Evolutionary conservation across 2,888 invertebrate genomes (phyloP).

Genomic region (Antheraea assamensis): DNA sequence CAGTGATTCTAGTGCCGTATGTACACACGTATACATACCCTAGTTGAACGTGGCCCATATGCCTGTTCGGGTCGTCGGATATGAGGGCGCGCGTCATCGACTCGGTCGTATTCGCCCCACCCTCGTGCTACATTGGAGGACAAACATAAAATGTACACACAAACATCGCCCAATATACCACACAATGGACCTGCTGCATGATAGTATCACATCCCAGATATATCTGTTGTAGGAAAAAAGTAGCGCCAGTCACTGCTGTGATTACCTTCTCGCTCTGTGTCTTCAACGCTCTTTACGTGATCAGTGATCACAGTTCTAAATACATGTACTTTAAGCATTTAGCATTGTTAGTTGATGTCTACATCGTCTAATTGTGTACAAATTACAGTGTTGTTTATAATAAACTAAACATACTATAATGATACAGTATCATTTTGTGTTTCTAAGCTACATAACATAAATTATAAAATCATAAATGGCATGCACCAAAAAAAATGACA

Average conservation of each 20-base stretch:
- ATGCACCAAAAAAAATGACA: constrained; percentile 66
- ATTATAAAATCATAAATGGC: constrained; percentile 69
- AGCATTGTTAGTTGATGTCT: constrained; percentile 70
- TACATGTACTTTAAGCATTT: constrained; percentile 53
- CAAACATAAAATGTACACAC: constrained; percentile 82
- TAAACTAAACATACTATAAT: constrained; percentile 47
- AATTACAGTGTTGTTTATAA: constrained; percentile 61
- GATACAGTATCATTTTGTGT: constrained; percentile 25
- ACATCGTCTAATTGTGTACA: constrained; percentile 59
- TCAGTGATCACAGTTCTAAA: neutral
- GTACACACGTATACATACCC: constrained; percentile 90
- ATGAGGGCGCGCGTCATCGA: constrained; percentile 98
- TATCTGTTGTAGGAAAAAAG: constrained; percentile 81
- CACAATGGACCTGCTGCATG: constrained; percentile 53
- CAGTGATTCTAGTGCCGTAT: constrained; percentile 67
- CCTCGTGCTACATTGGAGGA: constrained; percentile 91
- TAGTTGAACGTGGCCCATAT: constrained; percentile 96
- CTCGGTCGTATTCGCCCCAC: constrained; percentile 95
- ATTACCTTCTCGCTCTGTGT: constrained; percentile 44
- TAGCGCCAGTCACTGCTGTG: constrained; percentile 70
- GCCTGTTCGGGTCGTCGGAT: constrained; percentile 95
- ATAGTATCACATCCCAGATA: constrained; percentile 46
- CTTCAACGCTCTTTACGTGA: constrained; percentile 44
- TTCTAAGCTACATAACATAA: constrained; percentile 60
- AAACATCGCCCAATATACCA: constrained; percentile 63